Evolutionary conservation across 2,797 vertebrate genomes (phyloP).

Genomic region (Anolis apletophallus): DNA sequence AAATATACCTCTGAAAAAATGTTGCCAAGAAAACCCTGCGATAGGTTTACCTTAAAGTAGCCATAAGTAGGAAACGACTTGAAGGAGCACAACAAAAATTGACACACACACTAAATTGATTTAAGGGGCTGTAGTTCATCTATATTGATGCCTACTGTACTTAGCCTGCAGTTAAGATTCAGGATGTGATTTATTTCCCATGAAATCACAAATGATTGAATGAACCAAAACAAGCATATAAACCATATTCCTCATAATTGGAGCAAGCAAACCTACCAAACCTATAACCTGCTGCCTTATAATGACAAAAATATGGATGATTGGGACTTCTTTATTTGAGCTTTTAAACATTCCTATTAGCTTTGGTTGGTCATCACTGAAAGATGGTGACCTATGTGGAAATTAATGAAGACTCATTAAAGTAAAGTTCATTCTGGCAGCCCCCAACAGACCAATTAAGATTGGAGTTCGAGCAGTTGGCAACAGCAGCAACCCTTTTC

Average conservation of each 20-base stretch:
- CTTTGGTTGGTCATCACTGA: background rate
- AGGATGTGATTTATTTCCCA: background rate
- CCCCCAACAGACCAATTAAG: background rate
- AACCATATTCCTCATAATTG: background rate
- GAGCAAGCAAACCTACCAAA: background rate
- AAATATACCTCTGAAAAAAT: too few species aligned
- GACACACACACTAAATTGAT: too few species aligned
- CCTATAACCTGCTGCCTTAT: background rate
- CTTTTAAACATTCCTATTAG: background rate
- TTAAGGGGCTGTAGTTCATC: too few species aligned
- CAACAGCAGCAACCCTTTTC: background rate
- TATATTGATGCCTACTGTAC: too few species aligned
- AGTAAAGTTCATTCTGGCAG: background rate
- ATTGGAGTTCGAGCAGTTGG: conserved; percentile 2
- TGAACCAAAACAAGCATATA: background rate
- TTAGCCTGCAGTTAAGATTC: too few species aligned
- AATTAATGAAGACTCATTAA: conserved; percentile 14
- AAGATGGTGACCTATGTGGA: conserved; percentile 4
- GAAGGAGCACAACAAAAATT: too few species aligned
- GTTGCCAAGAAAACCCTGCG: too few species aligned
- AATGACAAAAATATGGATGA: background rate
- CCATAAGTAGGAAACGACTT: too few species aligned
- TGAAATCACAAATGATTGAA: background rate
- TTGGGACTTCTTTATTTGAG: background rate
- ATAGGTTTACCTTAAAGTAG: too few species aligned